Percentiles rank a stretch among this genome's conserved stretches.
These are phyloP conservation scores for Callocephalon fimbriatum DNA, from an alignment of 2,113 vertebrate species.

Conservation along the genomic window DNA sequence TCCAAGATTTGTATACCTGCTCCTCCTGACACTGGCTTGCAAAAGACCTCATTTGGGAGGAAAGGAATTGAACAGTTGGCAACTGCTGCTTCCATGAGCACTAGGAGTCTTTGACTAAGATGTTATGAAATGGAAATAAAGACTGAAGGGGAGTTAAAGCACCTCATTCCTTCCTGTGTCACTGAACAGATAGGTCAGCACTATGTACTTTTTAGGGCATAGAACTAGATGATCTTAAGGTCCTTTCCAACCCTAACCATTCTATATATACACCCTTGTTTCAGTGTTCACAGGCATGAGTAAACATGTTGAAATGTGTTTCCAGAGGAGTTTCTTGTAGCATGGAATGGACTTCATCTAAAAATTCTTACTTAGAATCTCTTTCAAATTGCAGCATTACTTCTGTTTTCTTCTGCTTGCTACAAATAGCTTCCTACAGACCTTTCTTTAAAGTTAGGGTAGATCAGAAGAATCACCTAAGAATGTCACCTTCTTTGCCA, in stretches of 20 bases:
- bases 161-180: not conserved
- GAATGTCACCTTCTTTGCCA: not conserved
- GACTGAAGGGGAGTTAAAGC: not conserved
- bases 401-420: not conserved
- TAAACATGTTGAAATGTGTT: not conserved
- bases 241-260: not conserved
- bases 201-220: not conserved
- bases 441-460: not conserved
- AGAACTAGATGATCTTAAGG: not conserved
- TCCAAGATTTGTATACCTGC: not conserved
- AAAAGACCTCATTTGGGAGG: not conserved
- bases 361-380: not conserved
- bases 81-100: not conserved
- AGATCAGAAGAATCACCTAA: not conserved
- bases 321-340: not conserved
- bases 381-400: not conserved
- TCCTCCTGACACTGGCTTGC: not conserved
- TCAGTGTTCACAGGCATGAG: not conserved
- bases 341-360: not conserved
- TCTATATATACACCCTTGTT: not conserved
- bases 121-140: not conserved
- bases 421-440: not conserved
- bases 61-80: not conserved
- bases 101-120: not conserved
- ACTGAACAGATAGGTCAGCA: rapidly evolving